Percentiles rank a stretch among this genome's conserved stretches.
Conservation (phyloP, 1,140 invertebrate genomes). For the Procambarus clarkii region DNA sequence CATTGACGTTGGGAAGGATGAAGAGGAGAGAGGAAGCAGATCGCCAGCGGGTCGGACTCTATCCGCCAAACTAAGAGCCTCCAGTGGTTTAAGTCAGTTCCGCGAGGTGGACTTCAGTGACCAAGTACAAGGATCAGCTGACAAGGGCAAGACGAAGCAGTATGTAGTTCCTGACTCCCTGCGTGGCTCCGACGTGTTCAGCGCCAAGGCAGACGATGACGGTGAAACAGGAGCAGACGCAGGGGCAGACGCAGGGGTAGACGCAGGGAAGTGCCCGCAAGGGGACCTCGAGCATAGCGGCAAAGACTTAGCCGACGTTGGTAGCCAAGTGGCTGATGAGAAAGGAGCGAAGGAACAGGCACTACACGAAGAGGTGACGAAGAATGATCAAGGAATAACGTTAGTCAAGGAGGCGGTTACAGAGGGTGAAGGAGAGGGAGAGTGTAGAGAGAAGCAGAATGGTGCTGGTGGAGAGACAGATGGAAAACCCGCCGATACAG, state of each 20-base stretch:
- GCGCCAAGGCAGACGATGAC: background rate
- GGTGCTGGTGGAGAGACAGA: too few species aligned
- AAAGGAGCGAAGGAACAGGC: background rate
- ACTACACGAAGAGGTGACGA: background rate
- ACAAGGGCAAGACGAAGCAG: background rate
- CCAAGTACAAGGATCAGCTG: background rate
- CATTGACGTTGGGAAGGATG: background rate
- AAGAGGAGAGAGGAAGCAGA: background rate
- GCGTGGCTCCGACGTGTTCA: background rate
- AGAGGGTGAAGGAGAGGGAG: background rate
- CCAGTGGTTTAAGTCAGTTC: slow-evolving; percentile 31
- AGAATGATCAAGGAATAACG: background rate
- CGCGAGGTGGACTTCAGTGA: slow-evolving; percentile 39
- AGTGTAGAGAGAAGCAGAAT: too few species aligned
- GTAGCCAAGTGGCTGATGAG: background rate
- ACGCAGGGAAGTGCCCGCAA: too few species aligned
- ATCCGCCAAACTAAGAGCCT: slow-evolving; percentile 14
- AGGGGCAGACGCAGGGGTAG: too few species aligned
- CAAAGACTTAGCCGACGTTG: background rate
- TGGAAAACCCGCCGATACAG: too few species aligned
- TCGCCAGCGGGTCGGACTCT: background rate
- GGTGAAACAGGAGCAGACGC: background rate
- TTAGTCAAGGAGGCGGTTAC: too few species aligned
- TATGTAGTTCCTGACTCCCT: background rate
- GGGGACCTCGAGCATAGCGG: too few species aligned